Evolutionary conservation across 2,797 vertebrate species (phyloP), one percentile per base, ranked within the genome.

Genomic region (Chiroxiphia lanceolata): DNA sequence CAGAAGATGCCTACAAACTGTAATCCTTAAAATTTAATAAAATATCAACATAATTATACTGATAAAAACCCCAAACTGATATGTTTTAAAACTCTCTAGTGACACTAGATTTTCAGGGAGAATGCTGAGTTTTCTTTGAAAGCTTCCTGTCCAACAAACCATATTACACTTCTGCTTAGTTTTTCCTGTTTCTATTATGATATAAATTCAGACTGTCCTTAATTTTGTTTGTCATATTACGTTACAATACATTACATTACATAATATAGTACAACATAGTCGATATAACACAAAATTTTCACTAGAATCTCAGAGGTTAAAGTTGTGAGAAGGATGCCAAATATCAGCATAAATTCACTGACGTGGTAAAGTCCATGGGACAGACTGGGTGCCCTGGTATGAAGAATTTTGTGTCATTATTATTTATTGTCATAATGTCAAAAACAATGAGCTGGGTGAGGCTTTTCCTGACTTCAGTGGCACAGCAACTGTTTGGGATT

Each of bases 401-500:
- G 64, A 89, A 89, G 72, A 82, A 75, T 96, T 95, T 94, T 96
- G 83, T 60, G 77, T 89, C 57, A 94, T 91, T 96, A 95, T 77
- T 96, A 91, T 93, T 96, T 96, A 94, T 90, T 97, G 70, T 44
- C 87, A 67, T 72, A 75, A 80, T 18, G 68, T 85, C 38, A 15
- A 31, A 89, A 93, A 93, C 90, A 96, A 93, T 94, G 57, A 65
- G 70, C 42, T 83, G 94, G 88, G 83, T 65, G 94, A 97, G 97
- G 88, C 57, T 95, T 82, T 87, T 92, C 90, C 90, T 92, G 90
- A 67, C 72, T 88, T 72, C 90, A 68, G 79, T 94, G 94, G 90
- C 92, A 95, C 47, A 76, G 79, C 91, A 94, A 70, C 78, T 86
- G 91, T 78, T 83, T 80, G 81, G 57, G 85, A 95, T 94, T 93